These are phyloP conservation scores for Cydia pomonella DNA, from an alignment of 1,140 invertebrate species.

Conservation along the genomic window DNA sequence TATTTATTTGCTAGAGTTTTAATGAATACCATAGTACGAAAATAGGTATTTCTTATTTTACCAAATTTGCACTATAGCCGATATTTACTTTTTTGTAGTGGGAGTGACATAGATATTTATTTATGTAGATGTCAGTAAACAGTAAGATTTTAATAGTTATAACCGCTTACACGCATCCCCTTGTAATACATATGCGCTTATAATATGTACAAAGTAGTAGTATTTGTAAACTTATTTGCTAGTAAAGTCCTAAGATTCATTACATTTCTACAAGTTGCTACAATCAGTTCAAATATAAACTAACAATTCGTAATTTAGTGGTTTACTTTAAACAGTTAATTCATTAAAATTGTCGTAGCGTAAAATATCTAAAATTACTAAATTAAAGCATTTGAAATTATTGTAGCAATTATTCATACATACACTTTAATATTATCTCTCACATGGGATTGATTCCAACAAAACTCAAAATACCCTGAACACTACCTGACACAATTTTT, in stretches of 20 bases:
- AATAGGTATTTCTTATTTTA: too few species aligned
- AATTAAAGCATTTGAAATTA: neutral
- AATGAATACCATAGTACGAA: too few species aligned
- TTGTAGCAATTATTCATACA: slow-evolving; percentile 13
- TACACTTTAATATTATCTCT: slow-evolving; percentile 10
- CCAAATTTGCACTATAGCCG: too few species aligned
- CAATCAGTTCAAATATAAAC: neutral
- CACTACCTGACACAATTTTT: neutral
- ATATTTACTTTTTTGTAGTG: too few species aligned
- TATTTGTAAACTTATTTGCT: slow-evolving; percentile 38
- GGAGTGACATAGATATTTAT: neutral
- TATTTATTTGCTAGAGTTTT: too few species aligned
- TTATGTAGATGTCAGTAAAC: neutral
- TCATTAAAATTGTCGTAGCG: neutral
- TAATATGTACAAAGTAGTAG: slow-evolving; percentile 52
- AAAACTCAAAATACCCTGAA: neutral
- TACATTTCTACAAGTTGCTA: slow-evolving; percentile 10
- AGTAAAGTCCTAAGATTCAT: slow-evolving; percentile 41
- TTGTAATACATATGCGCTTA: slow-evolving; percentile 54
- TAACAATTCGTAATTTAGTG: neutral
- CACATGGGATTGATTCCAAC: slow-evolving; percentile 25
- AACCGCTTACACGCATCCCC: slow-evolving; percentile 31
- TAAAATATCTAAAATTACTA: too few species aligned
- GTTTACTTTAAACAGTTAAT: neutral
- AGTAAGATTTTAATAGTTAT: neutral